phyloP scores from a whole-genome alignment of 2,888 invertebrate genomes.

The Lordiphosa andalusiaca region DNA sequence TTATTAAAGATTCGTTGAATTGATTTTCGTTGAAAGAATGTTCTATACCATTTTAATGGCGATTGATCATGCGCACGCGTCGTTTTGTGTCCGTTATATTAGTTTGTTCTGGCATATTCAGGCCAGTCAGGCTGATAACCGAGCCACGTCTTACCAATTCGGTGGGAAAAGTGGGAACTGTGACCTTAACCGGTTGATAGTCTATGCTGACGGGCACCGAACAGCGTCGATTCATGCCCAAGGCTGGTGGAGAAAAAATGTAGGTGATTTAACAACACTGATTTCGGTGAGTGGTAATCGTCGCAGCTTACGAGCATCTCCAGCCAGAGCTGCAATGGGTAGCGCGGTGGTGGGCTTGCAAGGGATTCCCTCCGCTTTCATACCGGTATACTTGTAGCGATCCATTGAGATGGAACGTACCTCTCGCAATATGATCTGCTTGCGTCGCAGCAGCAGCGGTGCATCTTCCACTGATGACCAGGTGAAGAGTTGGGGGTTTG shows the following conservation, averaged over 20 bases:
- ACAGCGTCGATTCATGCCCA: slow-evolving; percentile 56
- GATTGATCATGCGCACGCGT: slow-evolving; percentile 79
- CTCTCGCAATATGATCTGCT: slow-evolving; percentile 56
- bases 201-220: slow-evolving; percentile 70
- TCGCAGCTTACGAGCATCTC: slow-evolving; percentile 17
- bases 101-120: slow-evolving; percentile 4
- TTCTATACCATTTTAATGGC: slow-evolving; percentile 59
- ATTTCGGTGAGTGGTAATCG: background rate
- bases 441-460: slow-evolving; percentile 43
- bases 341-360: slow-evolving; percentile 8
- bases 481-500: slow-evolving; percentile 1
- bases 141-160: slow-evolving; percentile 56
- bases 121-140: slow-evolving; percentile 43
- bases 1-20: slow-evolving; percentile 5
- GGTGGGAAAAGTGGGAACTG: slow-evolving; percentile 10
- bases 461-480: slow-evolving; percentile 34
- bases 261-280: slow-evolving; percentile 7
- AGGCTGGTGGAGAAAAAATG: slow-evolving; percentile 28
- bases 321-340: slow-evolving; percentile 5
- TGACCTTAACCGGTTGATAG: slow-evolving; percentile 59
- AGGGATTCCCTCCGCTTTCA: slow-evolving; percentile 21
- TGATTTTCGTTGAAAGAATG: background rate
- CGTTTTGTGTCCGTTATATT: slow-evolving; percentile 49
- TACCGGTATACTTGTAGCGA: slow-evolving; percentile 45
- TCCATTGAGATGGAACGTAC: slow-evolving; percentile 73